Conservation (phyloP, 2,797 vertebrate species). For the Antrozous pallidus region DNA sequence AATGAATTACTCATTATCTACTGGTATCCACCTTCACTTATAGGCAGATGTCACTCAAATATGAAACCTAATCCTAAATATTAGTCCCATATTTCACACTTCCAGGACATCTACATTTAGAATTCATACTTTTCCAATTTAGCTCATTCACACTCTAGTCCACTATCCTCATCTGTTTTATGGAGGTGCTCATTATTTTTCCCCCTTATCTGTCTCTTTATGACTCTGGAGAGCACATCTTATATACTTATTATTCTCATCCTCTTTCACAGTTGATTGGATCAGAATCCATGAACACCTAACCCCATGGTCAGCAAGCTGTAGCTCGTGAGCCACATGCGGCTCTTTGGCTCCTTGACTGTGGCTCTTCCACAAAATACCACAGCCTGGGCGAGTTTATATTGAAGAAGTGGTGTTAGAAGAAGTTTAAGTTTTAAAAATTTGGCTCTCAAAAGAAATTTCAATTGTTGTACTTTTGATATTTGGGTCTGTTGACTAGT, state of each 20-base stretch:
- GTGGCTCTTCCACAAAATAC: too few species aligned
- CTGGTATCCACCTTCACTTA: not conserved
- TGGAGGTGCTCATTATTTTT: not conserved
- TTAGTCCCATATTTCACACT: not conserved
- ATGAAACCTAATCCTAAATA: not conserved
- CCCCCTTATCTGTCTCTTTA: not conserved
- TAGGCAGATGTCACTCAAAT: not conserved
- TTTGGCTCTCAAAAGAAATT: too few species aligned
- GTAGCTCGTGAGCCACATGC: too few species aligned
- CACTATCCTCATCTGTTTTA: not conserved
- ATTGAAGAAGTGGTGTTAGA: too few species aligned
- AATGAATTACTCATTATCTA: not conserved
- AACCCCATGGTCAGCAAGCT: too few species aligned
- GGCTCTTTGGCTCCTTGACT: too few species aligned
- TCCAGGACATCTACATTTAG: not conserved
- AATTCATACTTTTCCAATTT: conserved; percentile 12
- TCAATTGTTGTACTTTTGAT: too few species aligned
- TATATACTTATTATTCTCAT: not conserved
- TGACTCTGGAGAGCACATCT: not conserved
- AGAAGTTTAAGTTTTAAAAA: too few species aligned
- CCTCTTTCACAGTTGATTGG: not conserved
- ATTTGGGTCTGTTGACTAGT: too few species aligned
- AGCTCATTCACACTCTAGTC: not conserved
- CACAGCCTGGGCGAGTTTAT: too few species aligned
- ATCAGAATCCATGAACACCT: not conserved